These are phyloP conservation scores for Arizona elegans DNA, from an alignment of 2,113 vertebrate species.

Conservation along the genomic window DNA sequence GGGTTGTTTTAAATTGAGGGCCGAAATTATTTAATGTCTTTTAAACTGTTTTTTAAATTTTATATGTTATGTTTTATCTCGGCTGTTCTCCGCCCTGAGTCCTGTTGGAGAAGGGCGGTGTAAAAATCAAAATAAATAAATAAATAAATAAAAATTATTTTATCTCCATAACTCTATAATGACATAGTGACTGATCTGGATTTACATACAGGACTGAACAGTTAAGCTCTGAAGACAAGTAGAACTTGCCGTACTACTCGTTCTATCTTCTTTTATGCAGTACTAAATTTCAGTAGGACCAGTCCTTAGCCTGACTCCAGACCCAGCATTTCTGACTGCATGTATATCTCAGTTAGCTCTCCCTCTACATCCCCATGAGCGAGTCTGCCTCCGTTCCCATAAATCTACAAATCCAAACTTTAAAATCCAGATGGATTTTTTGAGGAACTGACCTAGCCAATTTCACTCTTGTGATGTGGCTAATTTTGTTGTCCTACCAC, in stretches of 20 bases:
- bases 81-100: too few relatives aligned
- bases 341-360: neutral
- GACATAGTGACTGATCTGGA: neutral
- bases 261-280: neutral
- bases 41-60: too few relatives aligned
- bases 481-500: constrained; percentile 17
- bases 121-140: too few relatives aligned
- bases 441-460: constrained; percentile 14
- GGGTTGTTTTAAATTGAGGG: too few relatives aligned
- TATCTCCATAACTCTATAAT: neutral
- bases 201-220: too few relatives aligned
- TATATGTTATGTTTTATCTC: too few relatives aligned
- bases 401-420: neutral
- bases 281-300: neutral
- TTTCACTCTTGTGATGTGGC: neutral
- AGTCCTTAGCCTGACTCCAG: neutral
- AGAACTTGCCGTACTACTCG: neutral
- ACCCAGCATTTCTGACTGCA: neutral
- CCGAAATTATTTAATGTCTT: too few relatives aligned
- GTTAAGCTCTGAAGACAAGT: too few relatives aligned
- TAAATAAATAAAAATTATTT: neutral
- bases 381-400: neutral
- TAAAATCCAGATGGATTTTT: neutral
- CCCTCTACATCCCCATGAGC: too few relatives aligned
- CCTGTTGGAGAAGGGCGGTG: too few relatives aligned